These are phyloP conservation scores for Rhegmatorhina hoffmannsi DNA, from an alignment of 2,113 vertebrate genomes.

Conservation along the genomic window DNA sequence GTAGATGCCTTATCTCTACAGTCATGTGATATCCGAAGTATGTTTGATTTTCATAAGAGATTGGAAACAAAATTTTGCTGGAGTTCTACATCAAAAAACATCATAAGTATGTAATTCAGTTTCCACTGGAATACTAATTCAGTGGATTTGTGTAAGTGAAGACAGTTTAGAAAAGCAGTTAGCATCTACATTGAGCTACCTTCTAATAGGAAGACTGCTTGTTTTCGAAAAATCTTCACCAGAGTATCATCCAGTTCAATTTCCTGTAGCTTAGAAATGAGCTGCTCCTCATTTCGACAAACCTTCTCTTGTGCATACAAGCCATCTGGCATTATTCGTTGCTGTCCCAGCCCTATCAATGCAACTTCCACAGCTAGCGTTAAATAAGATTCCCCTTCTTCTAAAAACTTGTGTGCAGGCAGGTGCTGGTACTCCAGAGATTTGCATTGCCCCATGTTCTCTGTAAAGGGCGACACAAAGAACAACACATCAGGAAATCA, in stretches of 20 bases:
- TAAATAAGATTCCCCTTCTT: constrained; percentile 90
- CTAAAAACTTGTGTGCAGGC: constrained; percentile 85
- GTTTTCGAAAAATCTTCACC: constrained; percentile 94
- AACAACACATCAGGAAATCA: not conserved
- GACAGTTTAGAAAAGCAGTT: constrained; percentile 20
- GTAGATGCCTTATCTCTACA: not conserved
- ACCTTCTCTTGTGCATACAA: constrained; percentile 95
- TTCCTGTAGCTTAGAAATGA: constrained; percentile 92
- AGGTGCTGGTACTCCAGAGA: constrained; percentile 89
- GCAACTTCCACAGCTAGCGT: constrained; percentile 91
- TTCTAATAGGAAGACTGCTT: constrained; percentile 93
- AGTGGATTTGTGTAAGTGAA: not conserved
- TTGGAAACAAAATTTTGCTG: not conserved
- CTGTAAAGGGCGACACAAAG: constrained; percentile 64
- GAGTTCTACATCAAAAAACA: not conserved
- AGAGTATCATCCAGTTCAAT: constrained; percentile 87
- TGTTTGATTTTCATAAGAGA: not conserved
- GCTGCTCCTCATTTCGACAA: constrained; percentile 93
- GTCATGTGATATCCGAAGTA: not conserved
- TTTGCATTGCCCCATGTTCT: constrained; percentile 79
- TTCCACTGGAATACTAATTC: not conserved
- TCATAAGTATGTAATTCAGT: not conserved
- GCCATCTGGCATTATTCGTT: constrained; percentile 94
- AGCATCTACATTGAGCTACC: constrained; percentile 74
- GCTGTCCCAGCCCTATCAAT: constrained; percentile 92